Base-by-base conservation (phyloP, 2,113 vertebrate genomes). In the Solenodon paradoxus region DNA sequence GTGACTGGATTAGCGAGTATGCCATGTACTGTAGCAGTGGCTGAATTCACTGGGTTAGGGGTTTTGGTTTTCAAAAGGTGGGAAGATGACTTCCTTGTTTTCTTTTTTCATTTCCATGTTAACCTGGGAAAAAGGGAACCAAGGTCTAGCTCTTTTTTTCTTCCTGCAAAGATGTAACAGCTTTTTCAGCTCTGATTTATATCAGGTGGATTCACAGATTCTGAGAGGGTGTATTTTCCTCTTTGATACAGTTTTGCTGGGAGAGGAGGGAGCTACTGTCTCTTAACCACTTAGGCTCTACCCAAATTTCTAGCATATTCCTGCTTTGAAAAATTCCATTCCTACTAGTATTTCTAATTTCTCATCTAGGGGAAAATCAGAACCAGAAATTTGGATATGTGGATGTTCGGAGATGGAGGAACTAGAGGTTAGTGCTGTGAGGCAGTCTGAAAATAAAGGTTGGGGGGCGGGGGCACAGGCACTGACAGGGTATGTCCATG, bases 311-410 rank as follows among this genome's bases (percentile, higher is more conserved):
- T 32, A 83, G 35, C 20, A 47, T 83, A 40, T 63, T 86, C 40
- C 17, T 87, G 42, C 40, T 93, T 82, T 92, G 79, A 77, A 92
- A 95, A 93, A 26, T 47, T 69, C 42, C 47, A 61, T 85, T 93
- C 51, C 35, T 63, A 51, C 42, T 61, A 57, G 26, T 40, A 80
- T 72, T 66, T 75, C 90, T 82, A 81, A 20, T 63, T 82, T 40
- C 64, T 85, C 63, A 69, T 88, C 12, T 47, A 68, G 38, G 30
- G 78, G 32, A 59, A 91, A 68, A 42, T 66, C 63, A 9, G 63
- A 88, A 68, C 68, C 20, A 79, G 77, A 79, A 72, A 49, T 61
- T 64, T 40, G 5, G 9, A 9, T 53, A 16, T 83, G 47, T 45
- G 51, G 12, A 6, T 92, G 4, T 64, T 49, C 57, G 9, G 53